Base-by-base conservation (phyloP, 2,113 vertebrate genomes). In the Mola mola region DNA sequence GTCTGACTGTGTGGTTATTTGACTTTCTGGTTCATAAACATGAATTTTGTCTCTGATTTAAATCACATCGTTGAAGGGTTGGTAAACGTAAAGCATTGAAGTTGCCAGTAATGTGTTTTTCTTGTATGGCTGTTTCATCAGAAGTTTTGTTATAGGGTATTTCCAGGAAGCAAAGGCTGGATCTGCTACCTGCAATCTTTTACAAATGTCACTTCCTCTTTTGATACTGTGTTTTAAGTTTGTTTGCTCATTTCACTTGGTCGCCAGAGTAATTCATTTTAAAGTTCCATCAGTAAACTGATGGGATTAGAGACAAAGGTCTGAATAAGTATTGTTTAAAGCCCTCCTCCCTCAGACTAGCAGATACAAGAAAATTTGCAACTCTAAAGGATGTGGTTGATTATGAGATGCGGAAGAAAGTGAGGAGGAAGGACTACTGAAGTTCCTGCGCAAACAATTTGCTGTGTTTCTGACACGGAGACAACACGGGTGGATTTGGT, bases 301-400 rank as follows among this genome's bases (percentile, higher is more conserved):
- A 22, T 59, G 26, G n/a, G n/a, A n/a, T n/a, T n/a, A n/a, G n/a
- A n/a, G n/a, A n/a, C n/a, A n/a, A n/a, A n/a, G n/a, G n/a, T n/a
- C n/a, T n/a, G 2, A 6, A 2, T 7, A 6, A 8, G 7, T 17
- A 0, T 1, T 17, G n/a, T 58, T 52, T 12, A 67, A 12, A 70
- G 36, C 19, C n/a, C 62, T 61, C 68, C 65, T 65, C 42, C 42
- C 52, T 1, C 17, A 47, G 25, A 29, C 33, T 17, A 79, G 62
- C 77, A 51, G 79, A 79, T 86, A 66, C 44, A 33, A 51, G 42
- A 59, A n/a, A 68, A 66, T n/a, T n/a, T 78, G 79, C 76, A 83
- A 76, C 66, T 1, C 16, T 41, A 89, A 86, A 92, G 92, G 92
- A 93, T 92, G 92, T 93, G 92, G 89, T 89, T 51, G 41, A 49